Percentiles rank a stretch among this genome's conserved stretches.
Conservation (phyloP, 2,797 vertebrate species). For the Enteromius radiatus region DNA sequence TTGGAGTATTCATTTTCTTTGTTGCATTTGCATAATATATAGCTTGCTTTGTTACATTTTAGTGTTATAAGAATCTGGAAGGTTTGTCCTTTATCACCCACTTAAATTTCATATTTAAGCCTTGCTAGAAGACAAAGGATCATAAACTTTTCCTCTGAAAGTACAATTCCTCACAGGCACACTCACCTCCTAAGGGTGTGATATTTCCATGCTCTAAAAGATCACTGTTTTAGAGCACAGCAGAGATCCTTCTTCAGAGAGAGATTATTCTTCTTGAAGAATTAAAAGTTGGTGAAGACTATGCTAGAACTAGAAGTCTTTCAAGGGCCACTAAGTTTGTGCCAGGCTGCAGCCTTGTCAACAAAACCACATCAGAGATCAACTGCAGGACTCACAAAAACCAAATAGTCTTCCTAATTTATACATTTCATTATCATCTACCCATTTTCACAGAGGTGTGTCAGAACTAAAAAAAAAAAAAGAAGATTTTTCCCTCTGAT, state of each 20-base stretch:
- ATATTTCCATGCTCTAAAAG: not conserved
- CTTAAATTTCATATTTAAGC: not conserved
- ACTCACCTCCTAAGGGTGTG: not conserved
- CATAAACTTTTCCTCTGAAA: not conserved
- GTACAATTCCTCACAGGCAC: not conserved
- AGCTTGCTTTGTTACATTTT: not conserved
- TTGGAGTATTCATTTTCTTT: not conserved
- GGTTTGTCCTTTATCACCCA: not conserved
- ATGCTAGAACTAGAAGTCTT: not conserved
- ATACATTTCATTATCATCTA: not conserved
- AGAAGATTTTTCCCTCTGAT: not conserved
- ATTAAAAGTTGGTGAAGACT: not conserved
- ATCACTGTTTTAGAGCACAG: not conserved
- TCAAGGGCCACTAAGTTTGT: not conserved
- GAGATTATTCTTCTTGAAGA: not conserved
- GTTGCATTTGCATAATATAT: not conserved
- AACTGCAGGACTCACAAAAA: not conserved
- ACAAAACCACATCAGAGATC: not conserved
- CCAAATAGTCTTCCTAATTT: not conserved
- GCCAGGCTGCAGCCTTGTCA: not conserved
- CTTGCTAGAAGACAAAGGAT: slow-evolving; percentile 5
- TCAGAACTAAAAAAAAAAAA: not conserved
- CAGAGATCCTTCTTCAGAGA: not conserved
- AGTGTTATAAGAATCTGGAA: not conserved
- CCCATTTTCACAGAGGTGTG: not conserved